Evolutionary conservation across 2,797 vertebrate species (phyloP), one percentile per base, ranked within the genome.

Genomic region (Aulostomus chinensis): DNA sequence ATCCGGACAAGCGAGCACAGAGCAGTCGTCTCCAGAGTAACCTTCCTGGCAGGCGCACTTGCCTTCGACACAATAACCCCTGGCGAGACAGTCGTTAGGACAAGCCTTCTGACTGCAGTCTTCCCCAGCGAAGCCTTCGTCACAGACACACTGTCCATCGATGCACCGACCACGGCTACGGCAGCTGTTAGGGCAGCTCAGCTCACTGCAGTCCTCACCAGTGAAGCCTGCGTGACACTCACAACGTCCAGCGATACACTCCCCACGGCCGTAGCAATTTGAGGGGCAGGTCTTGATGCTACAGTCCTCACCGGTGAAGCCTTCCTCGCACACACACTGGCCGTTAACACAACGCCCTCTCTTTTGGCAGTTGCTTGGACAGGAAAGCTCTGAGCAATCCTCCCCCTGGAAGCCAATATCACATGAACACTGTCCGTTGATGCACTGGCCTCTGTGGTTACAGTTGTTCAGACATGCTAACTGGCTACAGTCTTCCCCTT

Each of bases 61-160:
- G 11, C 92, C 92, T 0, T 93, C 52, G 0, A 88, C 24, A 0
- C 96, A 99, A 59, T 79, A 53, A 4, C 96, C 96, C 0, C 2
- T 88, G 11, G 28, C 53, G 1, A 91, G 55, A 66, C 96, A 98
- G 67, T 94, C 88, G 0, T 81, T 86, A 15, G 88, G 94, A 13
- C 96, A 98, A 3, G 92, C 76, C 16, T 88, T 90, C 50, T 90
- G 77, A 0, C 90, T 20, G 0, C 97, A 99, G 88, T 96, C 93
- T 0, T 91, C 83, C 0, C 95, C 93, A 0, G 35, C 26, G 74
- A 93, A 96, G 7, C 91, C 93, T 1, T 95, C 88, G 0, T 96
- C 83, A 0, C 97, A 99, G 3, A 92, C 48, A 0, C 97, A 99
- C 63, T 74, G 90, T 0, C 96, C 97, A 0, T 90, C 85, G 0